Percentiles rank a stretch among this genome's conserved stretches.
Evolutionary conservation across 2,113 vertebrate species (phyloP).

Genomic region (Atractosteus spatula): DNA sequence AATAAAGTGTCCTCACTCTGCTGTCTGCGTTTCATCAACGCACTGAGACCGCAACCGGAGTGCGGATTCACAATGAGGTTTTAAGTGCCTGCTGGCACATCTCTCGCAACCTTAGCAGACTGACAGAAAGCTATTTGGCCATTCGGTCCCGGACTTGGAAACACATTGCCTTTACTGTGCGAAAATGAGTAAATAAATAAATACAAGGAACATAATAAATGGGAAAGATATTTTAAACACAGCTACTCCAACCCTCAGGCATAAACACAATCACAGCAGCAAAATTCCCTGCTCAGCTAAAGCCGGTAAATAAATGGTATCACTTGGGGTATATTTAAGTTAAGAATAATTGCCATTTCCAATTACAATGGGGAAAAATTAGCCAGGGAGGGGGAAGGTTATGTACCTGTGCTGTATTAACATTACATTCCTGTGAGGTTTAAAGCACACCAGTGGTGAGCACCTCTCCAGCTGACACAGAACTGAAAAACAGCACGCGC

Average conservation of each 20-base stretch:
- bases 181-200: slow-evolving; percentile 46
- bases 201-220: slow-evolving; percentile 28
- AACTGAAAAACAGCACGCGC: too few relatives aligned
- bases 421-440: neutral
- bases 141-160: neutral
- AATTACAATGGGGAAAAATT: slow-evolving; percentile 35
- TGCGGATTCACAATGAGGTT: too few relatives aligned
- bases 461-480: too few relatives aligned
- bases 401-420: neutral
- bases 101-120: neutral
- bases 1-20: too few relatives aligned
- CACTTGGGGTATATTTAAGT: slow-evolving; percentile 25
- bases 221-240: slow-evolving; percentile 9
- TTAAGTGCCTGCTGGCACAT: neutral
- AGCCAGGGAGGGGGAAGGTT: neutral
- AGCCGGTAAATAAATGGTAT: slow-evolving; percentile 32
- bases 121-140: neutral
- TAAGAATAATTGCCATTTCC: slow-evolving; percentile 51
- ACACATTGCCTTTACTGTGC: neutral
- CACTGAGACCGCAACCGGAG: too few relatives aligned
- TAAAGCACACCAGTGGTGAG: neutral
- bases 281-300: slow-evolving; percentile 17
- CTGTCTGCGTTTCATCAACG: too few relatives aligned
- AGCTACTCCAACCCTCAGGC: slow-evolving; percentile 45
- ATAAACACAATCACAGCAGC: slow-evolving; percentile 45